Evolutionary conservation across 2,888 invertebrate species (phyloP), one percentile per base, ranked within the genome.

Genomic region (Beris morrisii): DNA sequence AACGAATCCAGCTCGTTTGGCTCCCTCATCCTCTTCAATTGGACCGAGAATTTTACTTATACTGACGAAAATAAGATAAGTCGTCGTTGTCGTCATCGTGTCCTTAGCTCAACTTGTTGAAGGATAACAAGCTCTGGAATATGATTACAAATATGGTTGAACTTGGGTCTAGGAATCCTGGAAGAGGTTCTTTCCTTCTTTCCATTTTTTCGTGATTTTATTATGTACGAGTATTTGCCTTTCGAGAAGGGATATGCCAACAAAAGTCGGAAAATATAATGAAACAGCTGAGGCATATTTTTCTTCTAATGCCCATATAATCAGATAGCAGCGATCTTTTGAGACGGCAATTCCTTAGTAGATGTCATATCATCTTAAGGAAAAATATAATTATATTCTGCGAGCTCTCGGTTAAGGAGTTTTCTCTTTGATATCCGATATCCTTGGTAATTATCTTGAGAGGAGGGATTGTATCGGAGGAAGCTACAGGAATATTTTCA

Each of bases 81-180:
- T 38, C 44, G 30, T 30, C 45, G 45, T 45, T 43, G 56, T 56
- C 43, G 38, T 43, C 56, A 56, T 43, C 46, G 44, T 61, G 43
- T 38, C 52, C 61, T 61, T 61, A 30, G 46, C 57, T 46, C 59
- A 53, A 58, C 65, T 55, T 67, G 64, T 65, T 67, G 67, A 67
- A 54, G 59, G 58, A 63, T 66, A 66, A 65, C 63, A 58, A 54
- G 48, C 53, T 13, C 57, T n/a, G 57, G 38, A 54, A 45, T 48
- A 46, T 31, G 46, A 31, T 22, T 53, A 44, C 50, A 48, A 52
- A 53, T 52, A 43, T 63, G 31, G 43, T 44, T 12, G 54, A 54
- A 45, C 32, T 22, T 46, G 43, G 30, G 12, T 38, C 43, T 38
- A 57, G 44, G 45, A 12, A 46, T 30, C 11, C 30, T 3, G 22